These are phyloP conservation scores for Drosophila lacertosa DNA, from an alignment of 1,140 invertebrate species.

Conservation along the genomic window DNA sequence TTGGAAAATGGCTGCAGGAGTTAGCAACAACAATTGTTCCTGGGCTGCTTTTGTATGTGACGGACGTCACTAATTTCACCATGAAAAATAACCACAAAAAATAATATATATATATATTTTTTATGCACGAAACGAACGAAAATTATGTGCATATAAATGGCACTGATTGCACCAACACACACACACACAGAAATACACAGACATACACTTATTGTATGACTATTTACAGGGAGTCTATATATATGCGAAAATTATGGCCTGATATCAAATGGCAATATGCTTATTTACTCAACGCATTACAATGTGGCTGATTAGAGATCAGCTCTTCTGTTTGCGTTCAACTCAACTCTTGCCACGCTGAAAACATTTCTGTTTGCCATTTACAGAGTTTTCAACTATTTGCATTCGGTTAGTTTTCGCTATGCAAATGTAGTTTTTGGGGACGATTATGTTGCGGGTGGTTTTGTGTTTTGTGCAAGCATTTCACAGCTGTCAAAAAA, in stretches of 20 bases:
- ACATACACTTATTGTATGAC: slow-evolving; percentile 13
- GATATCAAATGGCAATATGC: slow-evolving; percentile 43
- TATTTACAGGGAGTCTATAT: slow-evolving; percentile 31
- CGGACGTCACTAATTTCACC: slow-evolving; percentile 57
- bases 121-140: slow-evolving; percentile 46
- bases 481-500: slow-evolving; percentile 6
- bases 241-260: slow-evolving; percentile 10
- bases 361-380: slow-evolving; percentile 18
- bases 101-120: too few species aligned
- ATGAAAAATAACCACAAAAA: slow-evolving; percentile 71
- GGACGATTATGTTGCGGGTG: background rate
- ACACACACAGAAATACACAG: slow-evolving; percentile 17
- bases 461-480: background rate
- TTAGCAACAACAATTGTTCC: slow-evolving; percentile 5
- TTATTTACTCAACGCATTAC: slow-evolving; percentile 74
- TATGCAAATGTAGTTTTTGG: slow-evolving; percentile 36
- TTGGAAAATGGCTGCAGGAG: slow-evolving; percentile 22
- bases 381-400: slow-evolving; percentile 21
- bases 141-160: slow-evolving; percentile 74
- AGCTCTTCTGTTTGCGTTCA: slow-evolving; percentile 25
- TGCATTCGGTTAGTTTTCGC: slow-evolving; percentile 29
- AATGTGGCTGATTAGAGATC: slow-evolving; percentile 66
- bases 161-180: slow-evolving; percentile 12
- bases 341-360: background rate
- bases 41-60: slow-evolving; percentile 25